Conservation (phyloP, 2,797 vertebrate species). For the Rhincodon typus region DNA sequence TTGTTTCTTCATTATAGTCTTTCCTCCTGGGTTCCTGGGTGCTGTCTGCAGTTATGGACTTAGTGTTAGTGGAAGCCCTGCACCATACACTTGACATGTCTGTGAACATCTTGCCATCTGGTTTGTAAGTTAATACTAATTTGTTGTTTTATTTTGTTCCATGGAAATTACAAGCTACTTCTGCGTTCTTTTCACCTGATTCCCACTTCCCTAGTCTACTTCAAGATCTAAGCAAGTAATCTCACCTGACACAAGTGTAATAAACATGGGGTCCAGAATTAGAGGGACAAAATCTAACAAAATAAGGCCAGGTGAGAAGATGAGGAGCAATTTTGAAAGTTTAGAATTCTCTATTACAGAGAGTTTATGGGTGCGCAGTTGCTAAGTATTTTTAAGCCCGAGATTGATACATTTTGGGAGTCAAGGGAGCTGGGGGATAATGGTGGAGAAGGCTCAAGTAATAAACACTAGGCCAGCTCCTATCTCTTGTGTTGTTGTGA, state of each 20-base stretch:
- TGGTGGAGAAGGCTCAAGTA: background rate
- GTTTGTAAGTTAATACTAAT: slow-evolving; percentile 76
- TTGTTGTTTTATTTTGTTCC: slow-evolving; percentile 1
- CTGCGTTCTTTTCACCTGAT: background rate
- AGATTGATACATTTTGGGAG: background rate
- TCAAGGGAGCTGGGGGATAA: background rate
- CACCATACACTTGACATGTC: slow-evolving; percentile 67
- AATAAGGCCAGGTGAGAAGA: background rate
- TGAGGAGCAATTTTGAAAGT: background rate
- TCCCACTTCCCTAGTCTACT: background rate
- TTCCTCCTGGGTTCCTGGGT: slow-evolving; percentile 85
- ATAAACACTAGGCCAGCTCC: background rate
- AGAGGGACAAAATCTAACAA: background rate
- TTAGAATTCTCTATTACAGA: background rate
- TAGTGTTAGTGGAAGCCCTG: slow-evolving; percentile 69
- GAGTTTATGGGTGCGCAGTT: background rate
- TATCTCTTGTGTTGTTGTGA: background rate
- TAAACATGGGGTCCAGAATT: background rate
- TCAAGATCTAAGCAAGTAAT: background rate
- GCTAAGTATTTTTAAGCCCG: background rate
- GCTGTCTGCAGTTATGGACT: slow-evolving; percentile 77
- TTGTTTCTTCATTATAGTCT: slow-evolving; percentile 63
- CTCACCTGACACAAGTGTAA: background rate
- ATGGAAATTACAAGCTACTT: too few relatives aligned
- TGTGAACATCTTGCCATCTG: slow-evolving; percentile 79